Evolutionary conservation across 1,140 invertebrate species (phyloP).

Genomic region (Sesamia nonagrioides): DNA sequence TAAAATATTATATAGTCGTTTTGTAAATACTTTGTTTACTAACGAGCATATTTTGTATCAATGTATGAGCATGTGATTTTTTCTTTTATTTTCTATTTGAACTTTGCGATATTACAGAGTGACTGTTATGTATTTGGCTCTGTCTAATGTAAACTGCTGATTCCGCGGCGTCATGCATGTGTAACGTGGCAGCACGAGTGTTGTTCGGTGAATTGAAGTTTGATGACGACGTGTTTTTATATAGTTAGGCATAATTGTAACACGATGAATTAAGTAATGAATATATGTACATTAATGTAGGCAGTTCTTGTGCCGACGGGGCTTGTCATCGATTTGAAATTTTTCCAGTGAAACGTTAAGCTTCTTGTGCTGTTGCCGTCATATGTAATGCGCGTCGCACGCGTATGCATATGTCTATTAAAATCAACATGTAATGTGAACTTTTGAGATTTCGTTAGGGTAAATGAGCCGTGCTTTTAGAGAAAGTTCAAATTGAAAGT

Average conservation of each 20-base stretch:
- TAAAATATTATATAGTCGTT: slow-evolving; percentile 50
- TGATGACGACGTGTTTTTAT: slow-evolving; percentile 36
- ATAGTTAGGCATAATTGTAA: slow-evolving; percentile 33
- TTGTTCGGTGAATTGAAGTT: slow-evolving; percentile 39
- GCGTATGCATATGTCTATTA: neutral
- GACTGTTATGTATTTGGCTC: neutral
- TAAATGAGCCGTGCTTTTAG: neutral
- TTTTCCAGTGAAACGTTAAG: slow-evolving; percentile 2
- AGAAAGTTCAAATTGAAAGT: neutral
- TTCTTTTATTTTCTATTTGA: slow-evolving; percentile 37
- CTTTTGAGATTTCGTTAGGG: neutral
- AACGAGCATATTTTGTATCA: slow-evolving; percentile 49
- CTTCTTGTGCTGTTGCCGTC: neutral
- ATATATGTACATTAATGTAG: neutral
- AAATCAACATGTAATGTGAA: slow-evolving; percentile 4
- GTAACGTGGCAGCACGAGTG: slow-evolving; percentile 10
- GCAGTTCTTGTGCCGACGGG: slow-evolving; percentile 3
- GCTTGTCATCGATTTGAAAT: slow-evolving; percentile 19
- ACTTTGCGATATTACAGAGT: slow-evolving; percentile 41
- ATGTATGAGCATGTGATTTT: slow-evolving; percentile 24
- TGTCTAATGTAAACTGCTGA: neutral
- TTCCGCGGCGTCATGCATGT: slow-evolving; percentile 12
- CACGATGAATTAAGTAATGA: neutral
- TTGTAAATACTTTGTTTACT: slow-evolving; percentile 57
- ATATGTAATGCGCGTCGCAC: neutral